phyloP scores from a whole-genome alignment of 2,113 vertebrate species.

The Callorhinus ursinus region DNA sequence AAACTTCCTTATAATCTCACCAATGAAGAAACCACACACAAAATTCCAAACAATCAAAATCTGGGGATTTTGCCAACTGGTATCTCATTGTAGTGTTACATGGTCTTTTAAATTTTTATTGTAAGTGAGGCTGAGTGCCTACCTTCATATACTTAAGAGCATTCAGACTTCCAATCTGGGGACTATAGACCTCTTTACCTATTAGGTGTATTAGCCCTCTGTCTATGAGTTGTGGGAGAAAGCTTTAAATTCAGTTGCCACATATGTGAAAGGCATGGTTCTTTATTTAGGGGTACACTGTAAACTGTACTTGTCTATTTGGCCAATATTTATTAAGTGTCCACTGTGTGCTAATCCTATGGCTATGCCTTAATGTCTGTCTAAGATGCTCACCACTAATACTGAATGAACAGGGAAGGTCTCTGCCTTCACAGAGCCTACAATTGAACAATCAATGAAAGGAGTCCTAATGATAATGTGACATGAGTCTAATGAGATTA shows the following conservation, averaged over 20 bases:
- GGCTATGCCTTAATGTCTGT: background rate
- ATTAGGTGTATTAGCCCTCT: background rate
- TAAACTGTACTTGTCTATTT: background rate
- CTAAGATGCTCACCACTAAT: background rate
- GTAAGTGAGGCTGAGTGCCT: background rate
- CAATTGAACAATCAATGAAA: background rate
- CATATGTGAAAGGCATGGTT: background rate
- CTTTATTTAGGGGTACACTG: background rate
- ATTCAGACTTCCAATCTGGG: background rate
- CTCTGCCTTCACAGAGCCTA: background rate
- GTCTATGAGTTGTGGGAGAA: background rate
- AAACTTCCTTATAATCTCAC: background rate
- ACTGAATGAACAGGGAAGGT: background rate
- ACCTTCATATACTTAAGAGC: background rate
- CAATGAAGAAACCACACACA: background rate
- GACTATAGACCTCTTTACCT: background rate
- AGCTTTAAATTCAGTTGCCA: background rate
- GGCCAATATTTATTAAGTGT: background rate
- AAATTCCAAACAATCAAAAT: background rate
- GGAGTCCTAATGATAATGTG: background rate
- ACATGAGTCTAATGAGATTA: background rate
- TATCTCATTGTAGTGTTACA: background rate
- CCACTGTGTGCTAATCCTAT: background rate
- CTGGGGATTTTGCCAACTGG: background rate
- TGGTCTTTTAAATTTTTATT: background rate